Base-by-base conservation (phyloP, 2,797 vertebrate genomes). In the Mormyrus proboscirostris region DNA sequence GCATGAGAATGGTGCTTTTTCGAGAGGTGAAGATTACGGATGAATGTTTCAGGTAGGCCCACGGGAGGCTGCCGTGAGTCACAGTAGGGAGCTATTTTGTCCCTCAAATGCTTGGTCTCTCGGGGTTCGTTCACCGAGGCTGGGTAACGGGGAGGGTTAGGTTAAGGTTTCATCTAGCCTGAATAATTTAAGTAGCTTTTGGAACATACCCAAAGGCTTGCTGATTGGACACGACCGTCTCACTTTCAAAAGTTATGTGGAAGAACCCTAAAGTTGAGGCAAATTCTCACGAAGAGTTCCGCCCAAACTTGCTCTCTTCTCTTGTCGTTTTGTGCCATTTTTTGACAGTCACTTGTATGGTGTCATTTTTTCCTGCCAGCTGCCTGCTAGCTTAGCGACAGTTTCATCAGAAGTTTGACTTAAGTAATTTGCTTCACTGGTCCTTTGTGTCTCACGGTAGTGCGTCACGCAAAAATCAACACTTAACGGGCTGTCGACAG, bases 391-490 rank as follows among this genome's bases (percentile, higher is more conserved):
- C 92, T 89, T 91, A 90, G 89, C 94, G 95, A 95, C 94, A 95
- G 93, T 92, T 95, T 95, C 95, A 95, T 95, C 94, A 93, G 93
- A 93, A 94, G 91, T 93, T 94, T 93, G 92, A 95, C 94, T 93
- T 94, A 95, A 95, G 94, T 93, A 94, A 95, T 95, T 95, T 94
- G 94, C 93, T 95, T 73, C 62, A 90, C 92, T 91, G 92, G 88
- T 92, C 91, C 91, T 92, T 92, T 92, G 93, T 92, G 93, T 91
- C 91, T 94, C 92, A 90, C 90, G 90, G 93, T 94, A 94, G 94
- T 94, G 93, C 93, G 94, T 95, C 94, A 93, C 92, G 91, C 92
- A 92, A 94, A 94, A 94, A 94, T 91, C 92, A 89, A 92, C 91
- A 88, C 91, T 89, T 69, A 53, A 25, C 90, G 79, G 86, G 90